Evolutionary conservation across 2,797 vertebrate genomes (phyloP).

Genomic region (Hyperoplus immaculatus): DNA sequence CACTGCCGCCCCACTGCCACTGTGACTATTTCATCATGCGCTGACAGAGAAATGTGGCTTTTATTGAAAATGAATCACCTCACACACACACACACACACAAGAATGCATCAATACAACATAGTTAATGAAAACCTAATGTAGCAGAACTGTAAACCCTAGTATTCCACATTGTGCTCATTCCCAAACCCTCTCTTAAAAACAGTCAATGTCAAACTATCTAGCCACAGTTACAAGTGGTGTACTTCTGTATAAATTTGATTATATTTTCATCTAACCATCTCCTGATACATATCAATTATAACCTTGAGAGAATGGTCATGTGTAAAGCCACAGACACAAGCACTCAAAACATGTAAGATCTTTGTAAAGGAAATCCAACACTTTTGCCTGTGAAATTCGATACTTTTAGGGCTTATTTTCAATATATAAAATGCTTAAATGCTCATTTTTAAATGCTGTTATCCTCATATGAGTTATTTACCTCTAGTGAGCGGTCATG

Average conservation of each 20-base stretch:
- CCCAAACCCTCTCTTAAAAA: neutral
- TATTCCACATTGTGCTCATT: neutral
- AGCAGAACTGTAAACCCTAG: neutral
- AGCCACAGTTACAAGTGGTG: neutral
- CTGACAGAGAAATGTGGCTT: neutral
- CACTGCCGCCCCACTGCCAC: too few relatives aligned
- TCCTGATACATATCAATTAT: neutral
- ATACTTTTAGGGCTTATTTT: too few relatives aligned
- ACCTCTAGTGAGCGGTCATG: conserved; percentile 98
- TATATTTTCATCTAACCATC: neutral
- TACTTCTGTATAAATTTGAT: neutral
- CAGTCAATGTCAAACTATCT: neutral
- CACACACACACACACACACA: too few relatives aligned
- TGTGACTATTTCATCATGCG: neutral
- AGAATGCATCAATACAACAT: neutral
- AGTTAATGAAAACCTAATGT: too few relatives aligned
- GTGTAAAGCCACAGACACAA: conserved; percentile 98
- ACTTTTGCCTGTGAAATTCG: too few relatives aligned
- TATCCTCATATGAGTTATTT: too few relatives aligned
- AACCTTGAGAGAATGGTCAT: conserved; percentile 86
- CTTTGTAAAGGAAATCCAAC: too few relatives aligned
- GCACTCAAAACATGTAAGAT: conserved; percentile 65
- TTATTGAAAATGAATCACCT: neutral
- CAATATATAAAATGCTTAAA: too few relatives aligned
- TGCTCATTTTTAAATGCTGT: too few relatives aligned